Base-by-base conservation (phyloP, 2,888 invertebrate genomes). In the Oxytorus armatus region DNA sequence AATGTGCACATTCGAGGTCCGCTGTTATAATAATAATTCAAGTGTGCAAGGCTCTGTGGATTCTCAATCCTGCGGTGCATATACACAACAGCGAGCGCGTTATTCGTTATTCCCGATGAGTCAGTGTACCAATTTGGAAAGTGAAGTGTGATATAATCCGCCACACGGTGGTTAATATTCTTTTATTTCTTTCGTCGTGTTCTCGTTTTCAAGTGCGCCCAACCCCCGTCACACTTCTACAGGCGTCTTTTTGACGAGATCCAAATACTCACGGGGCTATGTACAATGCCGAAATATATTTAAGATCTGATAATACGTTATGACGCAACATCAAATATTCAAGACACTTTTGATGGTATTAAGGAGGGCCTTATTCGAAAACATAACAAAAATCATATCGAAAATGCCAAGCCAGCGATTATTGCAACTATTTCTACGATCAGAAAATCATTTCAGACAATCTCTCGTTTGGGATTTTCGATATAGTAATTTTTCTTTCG, bases 111-210 rank as follows among this genome's bases (percentile, higher is more conserved):
- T 82, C 53, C 59, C 77, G 77, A 77, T 85, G 83, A 85, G 85
- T 85, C 85, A 85, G 55, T 51, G 53, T 55, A 73, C 79, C 76
- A 85, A 53, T 81, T 83, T 75, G 79, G 76, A 74, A 75, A 83
- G 77, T 83, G 77, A 79, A 84, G 84, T 83, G 84, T 83, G 84
- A 77, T 75, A 83, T 80, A 77, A 83, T 63, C 77, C 73, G 63
- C 3, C 3, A 69, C 70, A 44, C 42, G 70, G n/a, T 57, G 29
- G n/a, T n/a, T 44, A 3, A 63, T 47, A 69, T 42, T 57, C 11
- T 55, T 55, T 11, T 44, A 10, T 29, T n/a, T 29, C 29, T 55
- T 39, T 33, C 53, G 29, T 69, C 18, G 47, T 79, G 33, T 53
- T 55, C 23, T 18, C 39, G 69, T 75, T 81, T 81, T 57, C 70